Percentiles rank a stretch among this genome's conserved stretches.
Conservation (phyloP, 2,888 invertebrate species). For the Drosophila dives region DNA sequence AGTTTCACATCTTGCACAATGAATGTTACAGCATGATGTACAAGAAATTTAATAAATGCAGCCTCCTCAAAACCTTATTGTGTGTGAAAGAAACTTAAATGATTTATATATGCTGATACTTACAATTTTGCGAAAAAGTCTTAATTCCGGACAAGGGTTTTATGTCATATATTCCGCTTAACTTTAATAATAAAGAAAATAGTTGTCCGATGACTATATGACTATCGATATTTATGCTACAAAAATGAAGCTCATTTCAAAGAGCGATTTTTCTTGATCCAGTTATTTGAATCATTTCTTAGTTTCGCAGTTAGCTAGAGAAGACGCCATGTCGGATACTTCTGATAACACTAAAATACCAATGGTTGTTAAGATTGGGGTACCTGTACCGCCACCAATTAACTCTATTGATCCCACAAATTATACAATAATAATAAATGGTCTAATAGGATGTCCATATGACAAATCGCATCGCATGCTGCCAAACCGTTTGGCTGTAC, state of each 20-base stretch:
- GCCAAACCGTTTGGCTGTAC: slow-evolving; percentile 86
- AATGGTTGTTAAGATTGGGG: too few species aligned
- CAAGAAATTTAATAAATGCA: too few species aligned
- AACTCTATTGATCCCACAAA: too few species aligned
- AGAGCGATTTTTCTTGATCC: not conserved
- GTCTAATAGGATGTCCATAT: slow-evolving; percentile 86
- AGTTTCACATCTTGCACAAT: not conserved
- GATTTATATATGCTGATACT: not conserved
- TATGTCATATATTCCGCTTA: not conserved
- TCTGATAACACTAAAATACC: not conserved
- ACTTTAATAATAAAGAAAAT: not conserved
- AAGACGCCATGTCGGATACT: not conserved
- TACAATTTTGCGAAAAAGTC: not conserved
- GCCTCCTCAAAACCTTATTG: not conserved
- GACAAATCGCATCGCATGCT: slow-evolving; percentile 86
- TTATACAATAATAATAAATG: too few species aligned
- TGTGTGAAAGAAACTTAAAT: not conserved
- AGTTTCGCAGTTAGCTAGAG: not conserved
- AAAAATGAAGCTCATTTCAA: not conserved
- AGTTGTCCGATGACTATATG: not conserved
- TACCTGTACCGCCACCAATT: too few species aligned
- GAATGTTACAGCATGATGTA: not conserved
- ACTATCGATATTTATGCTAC: not conserved
- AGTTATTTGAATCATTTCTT: not conserved
- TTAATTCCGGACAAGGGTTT: not conserved